Conservation (phyloP, 1,140 invertebrate genomes). For the Drosophila nebulosa region DNA sequence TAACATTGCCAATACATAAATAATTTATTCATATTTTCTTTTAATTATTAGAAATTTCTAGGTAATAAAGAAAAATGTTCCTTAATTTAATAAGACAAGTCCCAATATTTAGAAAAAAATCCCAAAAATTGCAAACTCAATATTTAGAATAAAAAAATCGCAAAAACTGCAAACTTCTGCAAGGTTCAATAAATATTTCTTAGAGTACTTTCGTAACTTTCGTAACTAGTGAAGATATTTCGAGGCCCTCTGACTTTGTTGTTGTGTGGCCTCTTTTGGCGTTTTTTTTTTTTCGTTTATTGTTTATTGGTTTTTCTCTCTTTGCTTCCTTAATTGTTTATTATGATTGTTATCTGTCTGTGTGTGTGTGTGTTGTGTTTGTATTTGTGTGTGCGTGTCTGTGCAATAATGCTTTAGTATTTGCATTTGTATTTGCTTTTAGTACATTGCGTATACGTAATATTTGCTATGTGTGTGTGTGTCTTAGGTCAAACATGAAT, state of each 20-base stretch:
- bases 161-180: too few species aligned
- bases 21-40: too few species aligned
- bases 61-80: too few species aligned
- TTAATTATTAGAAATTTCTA: too few species aligned
- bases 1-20: too few species aligned
- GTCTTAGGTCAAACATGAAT: constrained; percentile 26
- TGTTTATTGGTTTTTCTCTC: constrained; percentile 44
- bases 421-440: constrained; percentile 57
- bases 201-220: not conserved
- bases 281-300: constrained; percentile 38
- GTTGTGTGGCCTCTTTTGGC: constrained; percentile 35
- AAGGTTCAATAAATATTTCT: too few species aligned
- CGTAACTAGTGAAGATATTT: not conserved
- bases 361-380: constrained; percentile 41
- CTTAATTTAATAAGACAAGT: too few species aligned
- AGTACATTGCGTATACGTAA: constrained; percentile 64
- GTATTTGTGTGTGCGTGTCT: constrained; percentile 32
- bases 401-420: constrained; percentile 68
- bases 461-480: constrained; percentile 14
- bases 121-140: too few species aligned
- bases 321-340: constrained; percentile 24
- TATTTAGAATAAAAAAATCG: too few species aligned
- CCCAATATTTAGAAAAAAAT: too few species aligned
- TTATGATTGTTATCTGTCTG: constrained; percentile 32
- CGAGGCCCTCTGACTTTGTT: constrained; percentile 13